Evolutionary conservation across 2,797 vertebrate species (phyloP).

Genomic region (Coranthus polyacanthus): DNA sequence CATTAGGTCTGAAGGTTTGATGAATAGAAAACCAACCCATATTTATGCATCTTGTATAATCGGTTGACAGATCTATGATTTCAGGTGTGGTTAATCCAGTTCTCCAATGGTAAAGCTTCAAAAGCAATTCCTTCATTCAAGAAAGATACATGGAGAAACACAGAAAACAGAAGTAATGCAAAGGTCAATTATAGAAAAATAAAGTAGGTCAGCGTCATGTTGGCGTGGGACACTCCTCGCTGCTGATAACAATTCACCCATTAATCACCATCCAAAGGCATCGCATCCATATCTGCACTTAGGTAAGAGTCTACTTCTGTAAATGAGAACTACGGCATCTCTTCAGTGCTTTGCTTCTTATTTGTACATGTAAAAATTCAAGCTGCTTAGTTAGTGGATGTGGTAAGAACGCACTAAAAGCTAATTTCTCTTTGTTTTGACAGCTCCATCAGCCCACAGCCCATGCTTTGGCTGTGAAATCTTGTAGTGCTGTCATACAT

Average conservation of each 20-base stretch:
- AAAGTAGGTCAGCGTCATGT: conserved; percentile 35
- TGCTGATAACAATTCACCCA: conserved; percentile 41
- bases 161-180: too few species aligned
- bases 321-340: conserved; percentile 10
- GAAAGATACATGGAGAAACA: too few species aligned
- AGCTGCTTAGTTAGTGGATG: conserved; percentile 22
- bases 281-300: conserved; percentile 16
- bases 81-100: too few species aligned
- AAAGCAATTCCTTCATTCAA: too few species aligned
- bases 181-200: too few species aligned
- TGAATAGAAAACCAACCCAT: too few species aligned
- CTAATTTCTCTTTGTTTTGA: conserved; percentile 52
- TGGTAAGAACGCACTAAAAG: conserved; percentile 27
- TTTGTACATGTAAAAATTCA: too few species aligned
- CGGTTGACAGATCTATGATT: too few species aligned
- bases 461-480: conserved; percentile 45
- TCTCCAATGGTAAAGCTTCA: too few species aligned
- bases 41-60: too few species aligned
- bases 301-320: conserved; percentile 19
- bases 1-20: too few species aligned
- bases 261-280: conserved; percentile 29
- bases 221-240: conserved; percentile 37
- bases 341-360: conserved; percentile 5
- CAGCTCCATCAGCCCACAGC: conserved; percentile 38
- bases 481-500: conserved; percentile 28